Percentiles rank a stretch among this genome's conserved stretches.
Evolutionary conservation across 92 coral and sea anemone genomes (phyloP).

Genomic region (Nematostella vectensis): DNA sequence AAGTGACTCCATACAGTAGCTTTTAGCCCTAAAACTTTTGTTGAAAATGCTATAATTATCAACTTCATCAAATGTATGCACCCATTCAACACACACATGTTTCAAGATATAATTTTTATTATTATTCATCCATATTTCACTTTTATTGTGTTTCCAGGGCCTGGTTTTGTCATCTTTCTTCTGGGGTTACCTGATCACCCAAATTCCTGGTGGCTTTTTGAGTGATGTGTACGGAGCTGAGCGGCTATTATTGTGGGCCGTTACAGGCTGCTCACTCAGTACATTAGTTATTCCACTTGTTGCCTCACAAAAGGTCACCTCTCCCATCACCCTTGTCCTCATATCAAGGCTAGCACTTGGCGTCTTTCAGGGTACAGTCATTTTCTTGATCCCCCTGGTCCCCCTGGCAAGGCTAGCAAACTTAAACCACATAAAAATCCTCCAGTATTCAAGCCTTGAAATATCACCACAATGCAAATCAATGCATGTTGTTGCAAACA

Average conservation of each 20-base stretch:
- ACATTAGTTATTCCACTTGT: constrained; percentile 11
- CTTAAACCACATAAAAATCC: too few relatives aligned
- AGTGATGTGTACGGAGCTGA: constrained; percentile 68
- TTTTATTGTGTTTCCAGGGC: constrained; percentile 31
- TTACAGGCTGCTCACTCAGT: constrained; percentile 32
- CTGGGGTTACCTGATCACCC: constrained; percentile 73
- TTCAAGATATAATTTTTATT: too few relatives aligned
- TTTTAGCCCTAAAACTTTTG: too few relatives aligned
- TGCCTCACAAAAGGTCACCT: neutral
- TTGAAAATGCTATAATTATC: too few relatives aligned
- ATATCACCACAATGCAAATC: too few relatives aligned
- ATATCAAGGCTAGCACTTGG: neutral
- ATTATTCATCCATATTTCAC: neutral
- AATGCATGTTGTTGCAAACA: too few relatives aligned
- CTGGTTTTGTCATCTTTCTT: constrained; percentile 61
- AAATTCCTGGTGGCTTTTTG: constrained; percentile 61
- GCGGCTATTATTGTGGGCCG: constrained; percentile 33
- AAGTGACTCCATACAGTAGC: too few relatives aligned
- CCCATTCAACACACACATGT: too few relatives aligned
- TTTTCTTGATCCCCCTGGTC: too few relatives aligned
- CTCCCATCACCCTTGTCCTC: neutral
- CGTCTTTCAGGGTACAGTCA: neutral
- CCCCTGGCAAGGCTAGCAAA: too few relatives aligned
- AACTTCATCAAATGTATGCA: too few relatives aligned
- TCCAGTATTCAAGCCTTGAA: too few relatives aligned